Evolutionary conservation across 2,797 vertebrate genomes (phyloP), one percentile per base, ranked within the genome.

Genomic region (Anguilla obscura): DNA sequence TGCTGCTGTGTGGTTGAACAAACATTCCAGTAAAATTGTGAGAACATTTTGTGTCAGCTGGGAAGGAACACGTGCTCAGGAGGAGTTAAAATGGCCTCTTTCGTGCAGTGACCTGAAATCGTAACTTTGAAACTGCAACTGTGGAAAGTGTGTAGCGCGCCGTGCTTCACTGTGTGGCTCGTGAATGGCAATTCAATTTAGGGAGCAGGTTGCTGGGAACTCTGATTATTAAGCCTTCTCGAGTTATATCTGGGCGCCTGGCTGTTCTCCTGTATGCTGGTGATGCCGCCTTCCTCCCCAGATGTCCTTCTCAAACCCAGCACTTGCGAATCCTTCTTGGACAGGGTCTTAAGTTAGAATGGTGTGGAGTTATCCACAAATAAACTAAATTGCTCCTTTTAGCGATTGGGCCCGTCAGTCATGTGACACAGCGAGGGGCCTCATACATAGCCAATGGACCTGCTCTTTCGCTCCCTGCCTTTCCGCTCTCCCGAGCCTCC

Each of bases 291-390:
- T 40, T 85, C 86, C 83, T 58, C 66, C 69, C 16, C 54, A 80
- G 83, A 85, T 30, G 33, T 82, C 66, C 33, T 63, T 83, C 30
- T 1, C 1, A 56, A 74, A 33, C 86, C 89, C 71, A 40, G 10
- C 14, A 86, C 87, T 86, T 74, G 36, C 85, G 90, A 90, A 91
- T 91, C 83, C 45, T 8, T 85, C 66, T 54, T 85, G 90, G 90
- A 91, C 84, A 88, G 89, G 88, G 87, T 14, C 7, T 86, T 87
- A 52, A 74, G 36, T 85, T 84, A 80, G 71, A 89, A 74, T 84
- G 89, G 90, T 89, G 88, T 85, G 89, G 58, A 87, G 80, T 93
- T 63, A 90, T 88, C 86, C 89, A 79, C 71, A 60, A 87, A 88
- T 90, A 84, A 92, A 91, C 89, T 84, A 88, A 90, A 88, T 14